Evolutionary conservation across 2,797 vertebrate genomes (phyloP).

Genomic region (Diglossa cyanea): DNA sequence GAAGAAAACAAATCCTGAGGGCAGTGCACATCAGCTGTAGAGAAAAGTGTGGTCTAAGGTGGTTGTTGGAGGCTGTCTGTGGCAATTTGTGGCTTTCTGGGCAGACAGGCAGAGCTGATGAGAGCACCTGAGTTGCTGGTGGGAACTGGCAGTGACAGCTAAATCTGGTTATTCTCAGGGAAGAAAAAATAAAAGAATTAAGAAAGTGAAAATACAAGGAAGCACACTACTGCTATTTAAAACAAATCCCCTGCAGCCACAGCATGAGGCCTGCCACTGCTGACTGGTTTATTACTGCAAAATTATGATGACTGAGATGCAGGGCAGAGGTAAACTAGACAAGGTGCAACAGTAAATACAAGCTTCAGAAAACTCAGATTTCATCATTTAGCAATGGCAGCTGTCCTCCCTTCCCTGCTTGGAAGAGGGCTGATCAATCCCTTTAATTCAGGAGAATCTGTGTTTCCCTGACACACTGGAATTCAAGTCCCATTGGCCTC

Average conservation of each 20-base stretch:
- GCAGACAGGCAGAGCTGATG: slow-evolving; percentile 27
- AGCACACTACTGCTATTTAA: neutral
- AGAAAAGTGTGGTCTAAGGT: neutral
- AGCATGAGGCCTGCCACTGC: neutral
- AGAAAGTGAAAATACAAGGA: neutral
- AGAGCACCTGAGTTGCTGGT: slow-evolving; percentile 9
- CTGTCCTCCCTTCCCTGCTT: neutral
- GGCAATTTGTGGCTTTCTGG: slow-evolving; percentile 5
- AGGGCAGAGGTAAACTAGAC: neutral
- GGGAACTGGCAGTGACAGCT: slow-evolving; percentile 19
- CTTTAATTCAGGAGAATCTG: neutral
- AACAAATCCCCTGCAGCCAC: slow-evolving; percentile 5
- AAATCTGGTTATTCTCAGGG: slow-evolving; percentile 31
- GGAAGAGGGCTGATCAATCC: neutral
- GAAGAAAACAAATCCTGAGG: slow-evolving; percentile 48
- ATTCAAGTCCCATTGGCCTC: neutral
- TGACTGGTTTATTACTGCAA: neutral
- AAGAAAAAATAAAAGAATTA: slow-evolving; percentile 28
- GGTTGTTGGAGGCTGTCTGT: neutral
- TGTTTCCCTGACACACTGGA: neutral
- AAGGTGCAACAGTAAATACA: neutral
- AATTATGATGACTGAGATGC: neutral
- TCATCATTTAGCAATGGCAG: neutral
- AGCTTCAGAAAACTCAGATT: neutral
- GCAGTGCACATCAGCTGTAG: neutral